Conservation (phyloP, 2,797 vertebrate genomes). For the Siniperca obscura region DNA sequence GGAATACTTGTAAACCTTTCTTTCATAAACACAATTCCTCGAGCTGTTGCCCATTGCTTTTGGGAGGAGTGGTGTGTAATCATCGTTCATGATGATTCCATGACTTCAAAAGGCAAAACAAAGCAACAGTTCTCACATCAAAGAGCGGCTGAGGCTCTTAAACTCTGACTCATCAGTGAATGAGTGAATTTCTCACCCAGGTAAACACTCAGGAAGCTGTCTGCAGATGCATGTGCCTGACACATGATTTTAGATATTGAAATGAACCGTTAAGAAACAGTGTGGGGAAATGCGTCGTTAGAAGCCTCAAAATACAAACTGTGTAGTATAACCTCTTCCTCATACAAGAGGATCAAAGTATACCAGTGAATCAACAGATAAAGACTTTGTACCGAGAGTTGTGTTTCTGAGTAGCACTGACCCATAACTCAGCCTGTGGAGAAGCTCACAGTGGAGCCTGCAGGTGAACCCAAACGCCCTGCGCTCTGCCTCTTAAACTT, state of each 20-base stretch:
- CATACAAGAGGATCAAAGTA: conserved; percentile 24
- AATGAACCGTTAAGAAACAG: conserved; percentile 4
- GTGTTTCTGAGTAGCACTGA: conserved; percentile 56
- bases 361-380: conserved; percentile 73
- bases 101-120: conserved; percentile 76
- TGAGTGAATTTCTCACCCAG: conserved; percentile 63
- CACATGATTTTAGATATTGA: conserved; percentile 63
- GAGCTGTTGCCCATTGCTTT: conserved; percentile 44
- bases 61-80: conserved; percentile 57
- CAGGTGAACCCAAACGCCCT: conserved; percentile 77
- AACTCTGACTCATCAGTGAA: conserved; percentile 69
- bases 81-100: conserved; percentile 65
- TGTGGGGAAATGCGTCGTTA: neutral
- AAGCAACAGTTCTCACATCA: conserved; percentile 66
- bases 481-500: conserved; percentile 60
- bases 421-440: conserved; percentile 62
- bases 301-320: neutral
- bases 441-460: conserved; percentile 59
- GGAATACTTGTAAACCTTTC: conserved; percentile 73
- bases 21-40: conserved; percentile 78
- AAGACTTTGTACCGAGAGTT: conserved; percentile 29
- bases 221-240: conserved; percentile 64
- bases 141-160: conserved; percentile 65
- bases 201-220: conserved; percentile 56
- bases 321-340: neutral